phyloP scores from a whole-genome alignment of 2,888 invertebrate genomes.

The Saturnia japonica region DNA sequence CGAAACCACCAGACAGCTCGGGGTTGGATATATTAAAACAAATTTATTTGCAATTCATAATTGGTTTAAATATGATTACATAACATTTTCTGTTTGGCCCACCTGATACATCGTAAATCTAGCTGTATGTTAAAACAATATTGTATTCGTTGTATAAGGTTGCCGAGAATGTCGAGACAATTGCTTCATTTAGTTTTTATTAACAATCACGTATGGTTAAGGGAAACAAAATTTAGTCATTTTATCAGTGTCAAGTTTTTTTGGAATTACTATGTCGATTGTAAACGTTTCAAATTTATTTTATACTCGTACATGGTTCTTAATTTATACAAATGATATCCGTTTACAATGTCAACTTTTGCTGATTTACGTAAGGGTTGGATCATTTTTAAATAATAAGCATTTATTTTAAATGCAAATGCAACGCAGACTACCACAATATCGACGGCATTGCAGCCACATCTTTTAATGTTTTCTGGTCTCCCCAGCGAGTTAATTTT shows the following conservation, averaged over 20 bases:
- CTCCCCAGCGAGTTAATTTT: too few species aligned
- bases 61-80: constrained; percentile 32
- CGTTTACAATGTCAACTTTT: too few species aligned
- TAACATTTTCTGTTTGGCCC: constrained; percentile 27
- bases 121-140: constrained; percentile 29
- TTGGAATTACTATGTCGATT: too few species aligned
- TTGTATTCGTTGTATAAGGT: neutral
- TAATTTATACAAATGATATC: too few species aligned
- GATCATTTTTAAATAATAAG: too few species aligned
- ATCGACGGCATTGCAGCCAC: too few species aligned
- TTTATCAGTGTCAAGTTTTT: neutral
- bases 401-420: too few species aligned
- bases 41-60: constrained; percentile 1
- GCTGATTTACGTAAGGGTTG: too few species aligned
- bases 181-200: neutral
- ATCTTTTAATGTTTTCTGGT: too few species aligned
- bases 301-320: too few species aligned
- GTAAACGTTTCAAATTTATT: too few species aligned
- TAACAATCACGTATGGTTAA: neutral
- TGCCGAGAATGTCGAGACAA: neutral
- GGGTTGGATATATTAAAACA: constrained; percentile 2
- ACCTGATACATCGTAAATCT: constrained; percentile 36
- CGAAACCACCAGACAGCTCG: neutral
- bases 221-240: neutral
- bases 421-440: too few species aligned